Evolutionary conservation across 2,797 vertebrate species (phyloP).

Genomic region (Gila robusta): DNA sequence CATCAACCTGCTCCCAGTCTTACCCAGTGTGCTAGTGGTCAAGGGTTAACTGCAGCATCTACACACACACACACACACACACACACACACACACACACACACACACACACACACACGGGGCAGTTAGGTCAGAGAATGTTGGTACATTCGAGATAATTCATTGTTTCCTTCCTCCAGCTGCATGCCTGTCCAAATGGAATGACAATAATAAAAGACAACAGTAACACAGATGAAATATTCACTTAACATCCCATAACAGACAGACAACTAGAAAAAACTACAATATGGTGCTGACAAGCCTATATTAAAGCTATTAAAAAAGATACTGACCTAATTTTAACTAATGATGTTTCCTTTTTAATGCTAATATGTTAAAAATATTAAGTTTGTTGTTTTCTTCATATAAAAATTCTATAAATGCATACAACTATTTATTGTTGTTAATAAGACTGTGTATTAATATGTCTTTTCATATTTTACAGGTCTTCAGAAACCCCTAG

Average conservation of each 20-base stretch:
- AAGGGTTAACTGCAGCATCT: constrained; percentile 54
- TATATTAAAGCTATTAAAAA: neutral
- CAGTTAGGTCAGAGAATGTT: neutral
- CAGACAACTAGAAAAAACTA: neutral
- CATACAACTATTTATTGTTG: neutral
- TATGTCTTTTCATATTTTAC: neutral
- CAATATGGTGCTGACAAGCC: neutral
- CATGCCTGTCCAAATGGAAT: neutral
- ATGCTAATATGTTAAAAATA: neutral
- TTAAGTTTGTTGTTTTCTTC: neutral
- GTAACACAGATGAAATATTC: neutral
- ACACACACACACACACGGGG: constrained; percentile 20
- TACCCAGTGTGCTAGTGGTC: constrained; percentile 42
- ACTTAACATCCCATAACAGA: neutral
- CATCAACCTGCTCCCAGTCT: constrained; percentile 54
- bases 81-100: constrained; percentile 8
- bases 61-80: constrained; percentile 28
- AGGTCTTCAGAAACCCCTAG: neutral
- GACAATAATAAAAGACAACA: neutral
- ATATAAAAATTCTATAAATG: neutral
- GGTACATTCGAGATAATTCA: neutral
- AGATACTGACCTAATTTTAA: neutral
- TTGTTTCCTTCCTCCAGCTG: neutral
- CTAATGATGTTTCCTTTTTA: neutral
- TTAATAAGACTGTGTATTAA: neutral